phyloP scores from a whole-genome alignment of 2,888 invertebrate genomes.

The Physocephala rufipes region DNA sequence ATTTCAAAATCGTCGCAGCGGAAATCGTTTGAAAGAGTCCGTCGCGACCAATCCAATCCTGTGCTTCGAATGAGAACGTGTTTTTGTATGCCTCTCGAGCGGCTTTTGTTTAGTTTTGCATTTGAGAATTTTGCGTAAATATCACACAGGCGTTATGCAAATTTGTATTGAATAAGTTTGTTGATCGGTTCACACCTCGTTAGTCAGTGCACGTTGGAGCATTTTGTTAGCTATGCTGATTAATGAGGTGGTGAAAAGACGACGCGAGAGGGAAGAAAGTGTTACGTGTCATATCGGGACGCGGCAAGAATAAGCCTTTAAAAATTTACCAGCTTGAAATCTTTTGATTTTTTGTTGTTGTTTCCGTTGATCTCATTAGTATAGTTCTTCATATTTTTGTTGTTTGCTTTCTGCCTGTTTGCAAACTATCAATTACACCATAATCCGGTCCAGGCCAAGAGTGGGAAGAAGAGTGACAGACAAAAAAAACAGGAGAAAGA shows the following conservation, averaged over 20 bases:
- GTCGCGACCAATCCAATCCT: background rate
- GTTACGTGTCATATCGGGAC: no score
- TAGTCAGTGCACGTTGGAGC: conserved; percentile 17
- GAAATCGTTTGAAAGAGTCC: background rate
- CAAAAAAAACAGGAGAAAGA: no score
- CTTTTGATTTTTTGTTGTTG: background rate
- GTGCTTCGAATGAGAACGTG: no score
- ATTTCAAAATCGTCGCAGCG: conserved; percentile 4
- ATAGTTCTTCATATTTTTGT: conserved; percentile 5
- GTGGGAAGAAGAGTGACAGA: background rate
- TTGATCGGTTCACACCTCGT: conserved; percentile 33
- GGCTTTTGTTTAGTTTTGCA: background rate
- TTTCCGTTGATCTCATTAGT: no score
- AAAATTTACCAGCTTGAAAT: background rate
- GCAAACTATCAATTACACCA: conserved; percentile 28
- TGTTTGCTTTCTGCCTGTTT: background rate
- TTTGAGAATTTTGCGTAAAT: conserved; percentile 12
- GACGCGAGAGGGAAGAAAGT: background rate
- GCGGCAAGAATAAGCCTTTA: background rate
- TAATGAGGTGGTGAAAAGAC: background rate
- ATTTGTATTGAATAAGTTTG: background rate
- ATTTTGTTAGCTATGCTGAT: conserved; percentile 5
- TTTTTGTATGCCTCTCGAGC: background rate
- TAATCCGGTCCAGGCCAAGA: conserved; percentile 12
- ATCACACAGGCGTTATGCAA: conserved; percentile 11